These are phyloP conservation scores for Laspeyria flexula DNA, from an alignment of 2,888 invertebrate species.

Conservation along the genomic window DNA sequence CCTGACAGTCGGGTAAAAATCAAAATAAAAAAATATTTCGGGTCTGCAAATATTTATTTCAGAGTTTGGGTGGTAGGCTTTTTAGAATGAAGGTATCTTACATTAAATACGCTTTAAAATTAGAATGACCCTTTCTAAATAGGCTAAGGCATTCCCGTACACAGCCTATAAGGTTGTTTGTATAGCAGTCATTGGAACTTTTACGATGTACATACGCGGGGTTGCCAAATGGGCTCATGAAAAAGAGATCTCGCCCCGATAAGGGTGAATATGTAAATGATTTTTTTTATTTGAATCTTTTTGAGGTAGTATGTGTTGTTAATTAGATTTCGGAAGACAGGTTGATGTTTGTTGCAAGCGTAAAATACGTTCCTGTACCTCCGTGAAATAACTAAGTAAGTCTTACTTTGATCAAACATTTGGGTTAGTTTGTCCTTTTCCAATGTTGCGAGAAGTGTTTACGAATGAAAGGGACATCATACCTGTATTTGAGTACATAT, in stretches of 20 bases:
- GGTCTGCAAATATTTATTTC: too few relatives aligned
- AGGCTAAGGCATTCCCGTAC: conserved; percentile 2
- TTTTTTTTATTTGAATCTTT: conserved; percentile 56
- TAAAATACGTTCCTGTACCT: background rate
- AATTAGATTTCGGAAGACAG: conserved; percentile 42
- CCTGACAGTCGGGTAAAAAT: too few relatives aligned
- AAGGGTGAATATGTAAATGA: conserved; percentile 63
- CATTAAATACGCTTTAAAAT: too few relatives aligned
- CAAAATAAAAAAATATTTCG: too few relatives aligned
- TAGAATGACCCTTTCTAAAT: background rate
- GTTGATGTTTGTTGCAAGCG: conserved; percentile 6
- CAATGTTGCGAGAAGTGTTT: too few relatives aligned
- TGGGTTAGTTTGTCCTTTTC: too few relatives aligned
- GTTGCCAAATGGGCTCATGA: conserved; percentile 75
- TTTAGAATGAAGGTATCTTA: too few relatives aligned
- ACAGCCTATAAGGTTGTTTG: conserved; percentile 51
- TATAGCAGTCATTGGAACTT: conserved; percentile 61
- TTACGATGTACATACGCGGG: conserved; percentile 59
- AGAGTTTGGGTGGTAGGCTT: too few relatives aligned
- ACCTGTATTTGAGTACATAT: too few relatives aligned
- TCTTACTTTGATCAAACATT: too few relatives aligned
- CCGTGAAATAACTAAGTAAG: too few relatives aligned
- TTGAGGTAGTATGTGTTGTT: conserved; percentile 42
- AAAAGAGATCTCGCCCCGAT: conserved; percentile 63
- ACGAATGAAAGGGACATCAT: too few relatives aligned